phyloP scores from a whole-genome alignment of 2,797 vertebrate species.

The Hemitrygon akajei region DNA sequence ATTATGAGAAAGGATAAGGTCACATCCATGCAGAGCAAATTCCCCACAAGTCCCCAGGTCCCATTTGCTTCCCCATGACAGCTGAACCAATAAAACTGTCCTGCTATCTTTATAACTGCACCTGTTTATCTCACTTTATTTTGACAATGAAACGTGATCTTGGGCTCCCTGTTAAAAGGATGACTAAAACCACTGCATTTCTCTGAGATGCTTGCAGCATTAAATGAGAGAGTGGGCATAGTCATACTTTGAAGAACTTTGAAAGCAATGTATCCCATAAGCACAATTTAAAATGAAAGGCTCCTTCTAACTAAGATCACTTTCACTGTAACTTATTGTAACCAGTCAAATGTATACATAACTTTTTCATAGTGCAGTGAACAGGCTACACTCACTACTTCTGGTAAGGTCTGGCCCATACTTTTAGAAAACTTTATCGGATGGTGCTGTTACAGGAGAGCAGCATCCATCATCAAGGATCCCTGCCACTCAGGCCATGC shows the following conservation, averaged over 20 bases:
- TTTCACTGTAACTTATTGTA: not conserved
- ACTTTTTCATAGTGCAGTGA: not conserved
- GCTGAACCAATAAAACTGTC: not conserved
- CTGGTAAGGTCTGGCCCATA: not conserved
- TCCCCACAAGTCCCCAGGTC: not conserved
- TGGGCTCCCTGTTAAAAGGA: not conserved
- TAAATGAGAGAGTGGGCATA: not conserved
- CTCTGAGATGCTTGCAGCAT: not conserved
- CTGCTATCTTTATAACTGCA: not conserved
- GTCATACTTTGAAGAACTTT: not conserved
- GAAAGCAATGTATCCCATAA: not conserved
- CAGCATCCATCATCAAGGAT: too few species aligned
- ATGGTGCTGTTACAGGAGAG: too few species aligned
- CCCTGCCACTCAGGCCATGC: too few species aligned
- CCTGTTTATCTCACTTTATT: not conserved
- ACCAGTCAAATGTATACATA: not conserved
- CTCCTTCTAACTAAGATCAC: not conserved
- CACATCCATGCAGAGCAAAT: not conserved
- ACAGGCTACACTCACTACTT: not conserved
- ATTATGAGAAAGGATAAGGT: not conserved
- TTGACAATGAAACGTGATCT: not conserved
- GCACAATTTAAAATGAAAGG: not conserved
- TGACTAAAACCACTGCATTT: not conserved
- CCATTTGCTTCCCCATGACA: not conserved
- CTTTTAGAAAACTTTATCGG: not conserved